Evolutionary conservation across 1,140 invertebrate genomes (phyloP).

Genomic region (Andrena cerasifolii): DNA sequence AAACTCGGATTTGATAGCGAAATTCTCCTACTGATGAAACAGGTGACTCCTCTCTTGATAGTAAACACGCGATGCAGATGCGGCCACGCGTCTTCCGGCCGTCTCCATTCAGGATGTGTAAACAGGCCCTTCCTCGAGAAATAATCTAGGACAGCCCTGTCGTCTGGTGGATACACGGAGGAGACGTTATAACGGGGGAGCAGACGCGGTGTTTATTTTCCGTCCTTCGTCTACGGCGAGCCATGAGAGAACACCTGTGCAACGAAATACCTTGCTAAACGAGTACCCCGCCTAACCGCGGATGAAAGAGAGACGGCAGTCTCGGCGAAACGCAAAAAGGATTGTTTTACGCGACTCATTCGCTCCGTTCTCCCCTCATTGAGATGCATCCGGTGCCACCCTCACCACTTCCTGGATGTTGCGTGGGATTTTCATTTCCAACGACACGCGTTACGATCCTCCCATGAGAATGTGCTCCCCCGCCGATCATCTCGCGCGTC

Average conservation of each 20-base stretch:
- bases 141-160: conserved; percentile 49
- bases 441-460: conserved; percentile 23
- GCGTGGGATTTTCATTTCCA: conserved; percentile 68
- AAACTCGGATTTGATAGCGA: conserved; percentile 58
- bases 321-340: conserved; percentile 63
- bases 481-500: neutral
- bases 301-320: conserved; percentile 59
- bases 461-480: conserved; percentile 22
- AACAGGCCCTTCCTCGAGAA: conserved; percentile 56
- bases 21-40: conserved; percentile 53
- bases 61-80: conserved; percentile 55
- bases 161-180: conserved; percentile 4
- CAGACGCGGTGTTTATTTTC: conserved; percentile 46
- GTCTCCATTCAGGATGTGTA: conserved; percentile 45
- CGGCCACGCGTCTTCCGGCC: conserved; percentile 54
- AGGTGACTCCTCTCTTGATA: conserved; percentile 51
- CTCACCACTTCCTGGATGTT: conserved; percentile 72
- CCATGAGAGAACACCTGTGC: conserved; percentile 54
- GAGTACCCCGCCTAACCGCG: conserved; percentile 50
- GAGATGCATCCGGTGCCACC: conserved; percentile 71
- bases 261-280: conserved; percentile 62
- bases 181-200: neutral
- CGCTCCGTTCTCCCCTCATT: conserved; percentile 63
- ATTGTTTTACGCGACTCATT: conserved; percentile 72
- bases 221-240: conserved; percentile 30